Evolutionary conservation across 92 coral and sea anemone genomes (phyloP), one percentile per base, ranked within the genome.

Genomic region (Nematostella vectensis): DNA sequence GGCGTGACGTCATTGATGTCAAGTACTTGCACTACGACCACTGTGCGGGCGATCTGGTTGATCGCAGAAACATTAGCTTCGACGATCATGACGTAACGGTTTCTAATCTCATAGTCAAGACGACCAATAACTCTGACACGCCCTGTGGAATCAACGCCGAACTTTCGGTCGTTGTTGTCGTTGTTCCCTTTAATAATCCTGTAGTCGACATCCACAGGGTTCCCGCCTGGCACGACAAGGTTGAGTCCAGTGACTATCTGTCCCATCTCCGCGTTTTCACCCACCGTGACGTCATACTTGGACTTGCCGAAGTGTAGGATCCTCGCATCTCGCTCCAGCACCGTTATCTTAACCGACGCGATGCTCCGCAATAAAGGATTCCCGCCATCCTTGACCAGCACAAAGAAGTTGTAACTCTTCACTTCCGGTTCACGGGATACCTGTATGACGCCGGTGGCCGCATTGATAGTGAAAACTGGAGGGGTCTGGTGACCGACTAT

Each of bases 401-500:
- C 98, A 55, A 65, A 87, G 57, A 91, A 91, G 55, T 82, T 81
- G 70, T 91, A 91, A 0, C 71, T 59, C 29, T 83, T 69, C 48
- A 73, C 93, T 63, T 75, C 82, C 25, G 98, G 98, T 61, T 60
- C 59, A 27, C 85, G 76, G 20, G 79, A 70, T 9, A 81, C 77
- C 19, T 65, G 61, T 11, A 91, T 75, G 50, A 72, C 47, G 31
- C 98, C 96, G 11, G 91, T 70, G 54, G 50, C 37, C 18, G 66
- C 37, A 51, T 78, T 83, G 38, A 91, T 68, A 17, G 81, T 64
- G 70, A 91, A 91, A 29, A 91, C 80, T 27, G 88, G 94, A 6
- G 98, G 98, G 49, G 98, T 86, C 63, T 72, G 88, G 71, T 91
- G 98, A 47, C 98, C 98, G 47, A 91, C 76, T 23, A 91, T 76